Evolutionary conservation across 2,113 vertebrate genomes (phyloP), one percentile per base, ranked within the genome.

Genomic region (Syrrhaptes paradoxus): DNA sequence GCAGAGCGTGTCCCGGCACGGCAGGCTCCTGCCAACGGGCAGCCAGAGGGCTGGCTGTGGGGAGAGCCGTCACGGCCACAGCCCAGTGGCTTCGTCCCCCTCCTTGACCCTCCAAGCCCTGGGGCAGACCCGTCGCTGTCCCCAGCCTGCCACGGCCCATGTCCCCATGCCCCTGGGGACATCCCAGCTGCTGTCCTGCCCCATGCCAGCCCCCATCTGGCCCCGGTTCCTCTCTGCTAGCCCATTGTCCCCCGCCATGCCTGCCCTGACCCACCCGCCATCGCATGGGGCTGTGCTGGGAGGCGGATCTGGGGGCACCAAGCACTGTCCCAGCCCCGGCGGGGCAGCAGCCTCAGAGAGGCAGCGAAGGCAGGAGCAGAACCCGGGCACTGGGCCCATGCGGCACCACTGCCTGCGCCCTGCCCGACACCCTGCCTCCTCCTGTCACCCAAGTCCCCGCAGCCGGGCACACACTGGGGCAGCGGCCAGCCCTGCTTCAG

Each of bases 141-240:
- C 46, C 20, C 29, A 70, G 54, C 3, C 7, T 32, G 13, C 43
- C 1, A 2, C 1, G 1, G 5, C 36, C 21, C 29, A 1, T 2
- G 10, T 20, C 24, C 32, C 54, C 10, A 1, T 45, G 34, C 11
- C 57, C 15, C 21, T 19, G 25, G n/a, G 20, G 36, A 20, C 31
- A 36, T 26, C 45, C 25, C 22, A 58, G 25, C 10, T 32, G 6
- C 0, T 0, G 5, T 76, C 9, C 38, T 34, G 46, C 58, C 58
- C 59, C 20, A 61, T 28, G 21, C 20, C 41, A 61, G 70, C 45
- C 78, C n/a, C 12, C 14, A 31, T 29, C 24, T 52, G 25, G 29
- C 10, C 74, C 51, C 3, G 0, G 32, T 15, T 57, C 38, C 32
- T 34, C 38, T 41, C 46, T 1, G 0, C 3, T 61, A 48, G 19